Base-by-base conservation (phyloP, 2,797 vertebrate species). In the Enteromius unitaeniatus region DNA sequence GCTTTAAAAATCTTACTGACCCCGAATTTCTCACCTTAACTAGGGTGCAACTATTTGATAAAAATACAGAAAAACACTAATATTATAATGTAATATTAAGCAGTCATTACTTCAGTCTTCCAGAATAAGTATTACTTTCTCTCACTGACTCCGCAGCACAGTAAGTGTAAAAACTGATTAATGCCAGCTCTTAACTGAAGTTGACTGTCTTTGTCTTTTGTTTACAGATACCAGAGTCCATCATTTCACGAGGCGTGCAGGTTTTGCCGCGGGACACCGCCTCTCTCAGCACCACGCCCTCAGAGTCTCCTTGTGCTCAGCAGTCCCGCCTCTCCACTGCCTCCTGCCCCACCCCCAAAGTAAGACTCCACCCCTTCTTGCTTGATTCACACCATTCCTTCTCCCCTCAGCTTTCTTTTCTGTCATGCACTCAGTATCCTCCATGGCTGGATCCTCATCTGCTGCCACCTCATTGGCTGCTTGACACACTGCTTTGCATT, bases 271-370 rank as follows among this genome's bases (percentile, higher is more conserved):
- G 97, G 92, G 98, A 99, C 82, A 98, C 97, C 60, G 97, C 98
- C 73, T 99, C 98, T 88, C 97, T 99, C 88, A 99, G 98, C 91
- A 99, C 98, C 92, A 99, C 98, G 84, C 98, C 98, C 88, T 99
- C 98, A 9, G 97, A 99, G 93, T 99, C 98, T 31, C 98, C 98
- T 86, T 97, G 97, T 84, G 98, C 98, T 90, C 98, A 99, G 94
- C 97, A 97, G 79, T 99, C 98, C 88, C 97, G 98, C 88, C 97
- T 99, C 90, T 99, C 98, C 84, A 99, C 98, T 86, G 98, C 98
- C 89, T 99, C 98, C 92, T 99, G 98, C 89, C 98, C 98, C 89
- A 99, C 98, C 89, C 98, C 98, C 92, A 99, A 99, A 97, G 98
- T 99, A 95, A 97, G 97, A 31, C 34, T 37, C 45, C 17, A 0